Base-by-base conservation (phyloP, 1,140 invertebrate species). In the Plodia interpunctella region DNA sequence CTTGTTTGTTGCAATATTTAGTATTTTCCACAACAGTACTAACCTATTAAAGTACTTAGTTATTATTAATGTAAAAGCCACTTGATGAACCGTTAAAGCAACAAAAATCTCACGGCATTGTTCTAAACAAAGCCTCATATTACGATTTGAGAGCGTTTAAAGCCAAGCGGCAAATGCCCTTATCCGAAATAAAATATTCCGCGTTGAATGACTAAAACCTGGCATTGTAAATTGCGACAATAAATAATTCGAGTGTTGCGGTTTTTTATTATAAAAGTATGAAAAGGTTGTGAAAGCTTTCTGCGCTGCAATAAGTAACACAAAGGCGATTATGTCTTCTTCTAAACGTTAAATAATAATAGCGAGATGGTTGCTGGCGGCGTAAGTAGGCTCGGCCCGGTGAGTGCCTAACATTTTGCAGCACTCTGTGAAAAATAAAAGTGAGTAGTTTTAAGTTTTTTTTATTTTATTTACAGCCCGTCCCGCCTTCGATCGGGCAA, bases 191-290 rank as follows among this genome's bases (percentile, higher is more conserved):
- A 15, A 53, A 53, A 38, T 64, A 64, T 62, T 65, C 58, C 51
- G 57, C 30, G 60, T 53, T 56, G 59, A 61, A 70, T 74, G 55
- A 62, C 63, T 68, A 70, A 70, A 69, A 62, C n/a, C 59, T 62
- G 35, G 68, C 76, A 78, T 79, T 74, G 61, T 69, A 67, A 71
- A 71, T 66, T 63, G 59, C 66, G 66, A 71, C 72, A 76, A 80
- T 81, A 80, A 79, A 80, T 80, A 83, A 80, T 76, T 81, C 66
- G 66, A 68, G 66, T 68, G 68, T 73, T 71, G 72, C 57, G 72
- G 66, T 72, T 75, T 72, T n/a, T 69, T 70, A 65, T 66, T 65
- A 59, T 67, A 62, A 74, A 72, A 78, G 68, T 63, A 62, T 72
- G 67, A 81, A 72, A 74, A 71, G 70, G 69, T 70, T 72, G 68